Evolutionary conservation across 2,888 invertebrate species (phyloP).

Genomic region (Mayetiola destructor): DNA sequence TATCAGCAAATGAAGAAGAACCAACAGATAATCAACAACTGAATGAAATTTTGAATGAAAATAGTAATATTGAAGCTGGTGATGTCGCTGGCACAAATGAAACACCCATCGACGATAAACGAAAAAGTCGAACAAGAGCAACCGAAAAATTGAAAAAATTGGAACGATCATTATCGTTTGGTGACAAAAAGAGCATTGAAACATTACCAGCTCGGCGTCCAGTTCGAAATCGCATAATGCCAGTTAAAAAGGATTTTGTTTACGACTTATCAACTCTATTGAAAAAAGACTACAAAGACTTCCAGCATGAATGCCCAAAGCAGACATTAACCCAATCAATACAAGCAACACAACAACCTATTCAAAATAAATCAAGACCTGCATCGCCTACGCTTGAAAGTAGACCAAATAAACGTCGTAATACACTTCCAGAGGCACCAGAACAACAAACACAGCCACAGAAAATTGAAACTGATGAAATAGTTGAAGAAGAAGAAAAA

Average conservation of each 20-base stretch:
- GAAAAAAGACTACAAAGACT: slow-evolving; percentile 27
- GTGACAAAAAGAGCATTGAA: neutral
- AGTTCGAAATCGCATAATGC: slow-evolving; percentile 48
- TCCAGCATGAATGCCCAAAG: neutral
- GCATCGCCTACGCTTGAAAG: neutral
- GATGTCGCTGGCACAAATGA: neutral
- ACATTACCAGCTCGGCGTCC: slow-evolving; percentile 35
- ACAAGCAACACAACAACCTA: neutral
- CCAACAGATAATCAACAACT: neutral
- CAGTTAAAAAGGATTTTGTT: slow-evolving; percentile 53
- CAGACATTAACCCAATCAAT: neutral
- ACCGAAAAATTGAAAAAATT: neutral
- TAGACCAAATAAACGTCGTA: neutral
- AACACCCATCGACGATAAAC: neutral
- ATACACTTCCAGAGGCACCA: neutral
- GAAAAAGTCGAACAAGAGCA: neutral
- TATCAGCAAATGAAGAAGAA: neutral
- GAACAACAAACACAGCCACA: neutral
- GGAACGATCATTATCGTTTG: neutral
- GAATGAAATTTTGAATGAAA: neutral
- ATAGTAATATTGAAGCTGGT: neutral
- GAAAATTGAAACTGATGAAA: neutral
- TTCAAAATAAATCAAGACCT: neutral
- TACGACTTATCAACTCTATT: slow-evolving; percentile 49
- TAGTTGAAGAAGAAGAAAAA: neutral